These are phyloP conservation scores for Loripinus fragilis DNA, from an alignment of 2,888 invertebrate genomes.

Conservation along the genomic window DNA sequence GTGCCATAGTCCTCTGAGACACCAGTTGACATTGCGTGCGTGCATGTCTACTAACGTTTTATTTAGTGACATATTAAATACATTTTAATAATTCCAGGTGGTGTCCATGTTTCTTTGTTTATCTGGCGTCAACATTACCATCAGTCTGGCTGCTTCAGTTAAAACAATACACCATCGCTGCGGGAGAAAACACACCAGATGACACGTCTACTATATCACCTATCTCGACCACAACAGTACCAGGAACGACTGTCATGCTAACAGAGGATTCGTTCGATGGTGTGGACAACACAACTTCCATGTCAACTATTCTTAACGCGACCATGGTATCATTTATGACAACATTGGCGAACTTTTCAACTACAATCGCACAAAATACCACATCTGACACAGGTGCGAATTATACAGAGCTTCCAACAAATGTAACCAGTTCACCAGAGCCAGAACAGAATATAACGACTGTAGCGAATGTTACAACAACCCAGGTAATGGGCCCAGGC, in stretches of 20 bases:
- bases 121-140: slow-evolving; percentile 67
- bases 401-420: not conserved
- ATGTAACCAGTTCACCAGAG: not conserved
- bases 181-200: not conserved
- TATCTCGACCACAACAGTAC: no score
- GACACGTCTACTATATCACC: not conserved
- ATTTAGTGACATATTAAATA: no score
- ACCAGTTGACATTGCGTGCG: no score
- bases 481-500: no score
- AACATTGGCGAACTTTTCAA: not conserved
- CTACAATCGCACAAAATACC: not conserved
- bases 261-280: not conserved
- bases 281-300: no score
- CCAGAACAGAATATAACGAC: no score
- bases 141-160: slow-evolving; percentile 70
- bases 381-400: not conserved
- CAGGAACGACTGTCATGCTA: no score
- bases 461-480: no score
- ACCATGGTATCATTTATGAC: not conserved
- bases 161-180: slow-evolving; percentile 34
- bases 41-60: no score
- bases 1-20: no score
- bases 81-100: slow-evolving; percentile 60
- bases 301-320: not conserved
- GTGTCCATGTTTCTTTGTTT: slow-evolving; percentile 70